Base-by-base conservation (phyloP, 2,797 vertebrate genomes). In the Gymnothorax javanicus region DNA sequence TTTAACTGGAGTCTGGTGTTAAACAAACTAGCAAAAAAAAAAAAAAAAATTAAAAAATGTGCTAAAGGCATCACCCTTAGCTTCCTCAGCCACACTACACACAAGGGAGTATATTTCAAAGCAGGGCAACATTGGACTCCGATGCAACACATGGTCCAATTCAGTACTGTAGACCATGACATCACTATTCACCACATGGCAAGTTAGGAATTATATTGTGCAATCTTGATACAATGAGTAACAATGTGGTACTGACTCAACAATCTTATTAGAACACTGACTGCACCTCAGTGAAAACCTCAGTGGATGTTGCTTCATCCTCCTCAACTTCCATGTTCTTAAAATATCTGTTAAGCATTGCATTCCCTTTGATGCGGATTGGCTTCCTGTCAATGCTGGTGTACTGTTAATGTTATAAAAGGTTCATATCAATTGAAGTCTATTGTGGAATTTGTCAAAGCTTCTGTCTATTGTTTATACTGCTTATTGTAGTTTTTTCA, bases 361-460 rank as follows among this genome's bases (percentile, higher is more conserved):
- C 50, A 23, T 60, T 27, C 11, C 67, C 60, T 62, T 82, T 85
- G 84, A 87, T 88, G 91, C 89, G 85, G 64, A 77, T 71, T 67
- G 90, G 91, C 90, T 92, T 91, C 89, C 90, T 89, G 82, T 84
- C 86, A 84, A 87, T 50, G 67, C 86, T 82, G 54, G 62, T 86
- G 82, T 71, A 52, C 83, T 86, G 84, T 86, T 59, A 84, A 84
- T 64, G 9, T 77, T 77, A 81, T 84, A 83, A 52, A 17, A 84
- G 15, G 84, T 52, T 85, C 84, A 86, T 56, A 86, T 87, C 82
- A 85, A 62, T 62, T 87, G 85, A 89, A 88, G 87, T 89, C 88
- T 88, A 83, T 86, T 83, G 67, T 88, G 86, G 89, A 89, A 88
- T 87, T 87, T 77, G 58, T 87, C 62, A 82, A 75, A 90, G 86